phyloP scores from a whole-genome alignment of 2,113 vertebrate genomes.

The Mormyrus iriodes region DNA sequence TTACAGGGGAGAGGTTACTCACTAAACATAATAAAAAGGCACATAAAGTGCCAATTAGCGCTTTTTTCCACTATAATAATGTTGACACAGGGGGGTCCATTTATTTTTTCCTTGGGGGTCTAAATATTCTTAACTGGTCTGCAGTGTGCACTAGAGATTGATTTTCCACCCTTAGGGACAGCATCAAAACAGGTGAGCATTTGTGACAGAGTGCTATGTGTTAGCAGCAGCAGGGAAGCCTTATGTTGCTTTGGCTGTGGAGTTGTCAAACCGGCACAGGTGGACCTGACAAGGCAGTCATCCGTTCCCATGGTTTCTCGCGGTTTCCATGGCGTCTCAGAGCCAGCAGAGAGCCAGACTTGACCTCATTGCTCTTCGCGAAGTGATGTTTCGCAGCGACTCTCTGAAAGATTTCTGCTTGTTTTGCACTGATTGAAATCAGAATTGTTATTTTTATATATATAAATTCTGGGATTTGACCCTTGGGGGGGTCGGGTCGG shows the following conservation, averaged over 20 bases:
- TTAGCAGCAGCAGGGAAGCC: conserved; percentile 3
- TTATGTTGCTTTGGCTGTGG: neutral
- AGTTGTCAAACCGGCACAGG: neutral
- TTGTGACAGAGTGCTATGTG: neutral
- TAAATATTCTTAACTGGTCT: conserved; percentile 4
- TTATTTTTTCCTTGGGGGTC: neutral
- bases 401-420: conserved; percentile 11
- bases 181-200: neutral
- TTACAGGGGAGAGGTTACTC: neutral
- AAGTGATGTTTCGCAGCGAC: neutral
- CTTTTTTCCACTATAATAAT: neutral
- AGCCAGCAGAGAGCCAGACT: conserved; percentile 8
- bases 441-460: neutral
- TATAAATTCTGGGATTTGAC: neutral
- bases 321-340: conserved; percentile 11
- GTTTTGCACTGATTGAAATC: neutral
- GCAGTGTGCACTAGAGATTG: neutral
- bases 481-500: neutral
- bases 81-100: neutral
- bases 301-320: conserved; percentile 22
- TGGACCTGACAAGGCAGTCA: conserved; percentile 13
- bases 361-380: conserved; percentile 16
- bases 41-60: neutral
- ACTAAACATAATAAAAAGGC: neutral
- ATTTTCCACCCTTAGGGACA: neutral